phyloP scores from a whole-genome alignment of 92 coral and sea anemone genomes.

The Parazoanthus darwini region DNA sequence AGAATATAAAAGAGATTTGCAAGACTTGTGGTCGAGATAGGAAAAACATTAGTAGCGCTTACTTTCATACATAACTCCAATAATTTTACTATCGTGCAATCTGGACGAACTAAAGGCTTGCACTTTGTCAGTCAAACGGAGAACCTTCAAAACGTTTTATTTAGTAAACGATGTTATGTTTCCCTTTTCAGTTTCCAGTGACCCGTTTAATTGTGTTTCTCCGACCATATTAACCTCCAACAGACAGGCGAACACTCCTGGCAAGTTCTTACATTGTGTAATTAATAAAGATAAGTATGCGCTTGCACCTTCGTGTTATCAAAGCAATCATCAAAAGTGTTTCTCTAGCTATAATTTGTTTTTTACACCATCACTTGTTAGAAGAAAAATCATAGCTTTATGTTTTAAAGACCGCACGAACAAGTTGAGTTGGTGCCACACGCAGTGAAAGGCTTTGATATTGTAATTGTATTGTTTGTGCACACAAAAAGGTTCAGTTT shows the following conservation, averaged over 20 bases:
- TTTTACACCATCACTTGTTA: too few relatives aligned
- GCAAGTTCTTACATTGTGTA: background rate
- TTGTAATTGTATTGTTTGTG: too few relatives aligned
- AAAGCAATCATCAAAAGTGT: too few relatives aligned
- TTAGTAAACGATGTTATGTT: background rate
- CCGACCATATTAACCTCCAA: background rate
- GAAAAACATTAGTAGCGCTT: background rate
- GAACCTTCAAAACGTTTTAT: background rate
- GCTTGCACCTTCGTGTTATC: too few relatives aligned
- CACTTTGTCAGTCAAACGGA: background rate
- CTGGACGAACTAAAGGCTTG: background rate
- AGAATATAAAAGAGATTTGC: background rate
- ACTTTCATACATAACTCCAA: background rate
- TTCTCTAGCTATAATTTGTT: too few relatives aligned
- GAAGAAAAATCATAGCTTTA: too few relatives aligned
- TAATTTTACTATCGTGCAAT: background rate
- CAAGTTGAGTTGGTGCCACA: too few relatives aligned
- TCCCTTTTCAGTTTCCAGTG: background rate
- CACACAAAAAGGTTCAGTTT: too few relatives aligned
- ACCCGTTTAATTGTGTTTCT: background rate
- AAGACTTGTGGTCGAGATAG: background rate
- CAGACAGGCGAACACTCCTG: background rate
- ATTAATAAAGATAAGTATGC: too few relatives aligned
- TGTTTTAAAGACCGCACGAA: too few relatives aligned
- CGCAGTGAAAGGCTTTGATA: too few relatives aligned